Evolutionary conservation across 2,113 vertebrate genomes (phyloP), one percentile per base, ranked within the genome.

Genomic region (Neogobius melanostomus): DNA sequence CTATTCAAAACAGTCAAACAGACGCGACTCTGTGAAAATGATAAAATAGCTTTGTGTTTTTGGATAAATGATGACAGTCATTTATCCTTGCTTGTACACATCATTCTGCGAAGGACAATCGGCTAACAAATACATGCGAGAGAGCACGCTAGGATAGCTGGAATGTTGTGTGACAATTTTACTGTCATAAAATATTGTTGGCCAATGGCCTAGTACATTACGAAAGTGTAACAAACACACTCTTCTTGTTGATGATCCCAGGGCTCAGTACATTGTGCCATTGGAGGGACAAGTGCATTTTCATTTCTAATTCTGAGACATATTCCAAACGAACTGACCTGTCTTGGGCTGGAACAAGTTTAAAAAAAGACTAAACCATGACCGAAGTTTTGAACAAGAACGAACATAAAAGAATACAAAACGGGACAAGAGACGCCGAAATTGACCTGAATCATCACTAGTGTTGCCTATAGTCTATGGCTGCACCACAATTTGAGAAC

Each of bases 1-100:
- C 70, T 72, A 57, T 61, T 69, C 46, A 44, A 71, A 61, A 61
- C 11, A 44, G 14, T 61, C 59, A 60, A 43, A 42, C 52, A 53
- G 8, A 28, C 6, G 42, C 57, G 36, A 60, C 14, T 60, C 44
- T 8, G 11, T 60, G 14, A 16, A 61, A 60, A 45, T 45, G 4
- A 43, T 7, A 8, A 15, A 43, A 4, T 15, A 15, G 8, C 17
- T 17, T 57, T 6, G 11, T 28, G 6, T 57, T 43, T 60, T 60
- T 11, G 11, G 10, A 4, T 10, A 9, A 45, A 44, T 15, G 44
- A 16, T 44, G 59, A 15, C 4, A n/a, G 1, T n/a, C 15, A 61
- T n/a, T 8, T 61, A 14, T 14, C 21, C 28, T 11, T 56, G 54
- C 9, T 56, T 17, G 2, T 9, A 53, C 52, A 5, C 17, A 12